Conservation (phyloP, 2,797 vertebrate species). For the Dryobates pubescens region DNA sequence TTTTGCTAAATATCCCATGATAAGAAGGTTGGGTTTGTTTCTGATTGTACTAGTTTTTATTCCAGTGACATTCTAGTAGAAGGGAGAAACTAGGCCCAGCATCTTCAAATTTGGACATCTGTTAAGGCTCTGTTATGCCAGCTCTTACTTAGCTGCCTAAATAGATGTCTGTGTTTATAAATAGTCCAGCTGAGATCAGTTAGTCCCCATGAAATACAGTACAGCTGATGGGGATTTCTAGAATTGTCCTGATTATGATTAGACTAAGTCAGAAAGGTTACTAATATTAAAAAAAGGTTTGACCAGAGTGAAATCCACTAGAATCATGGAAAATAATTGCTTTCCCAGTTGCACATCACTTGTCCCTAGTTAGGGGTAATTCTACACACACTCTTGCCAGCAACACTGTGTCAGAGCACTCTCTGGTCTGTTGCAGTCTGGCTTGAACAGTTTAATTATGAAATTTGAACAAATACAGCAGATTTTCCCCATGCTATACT, state of each 20-base stretch:
- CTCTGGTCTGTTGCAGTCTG: background rate
- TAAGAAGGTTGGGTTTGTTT: background rate
- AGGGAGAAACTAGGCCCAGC: background rate
- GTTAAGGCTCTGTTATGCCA: background rate
- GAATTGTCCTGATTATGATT: background rate
- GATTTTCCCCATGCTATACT: background rate
- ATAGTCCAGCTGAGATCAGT: background rate
- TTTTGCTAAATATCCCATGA: background rate
- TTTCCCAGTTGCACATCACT: background rate
- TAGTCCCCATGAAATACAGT: background rate
- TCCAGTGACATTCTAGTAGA: background rate
- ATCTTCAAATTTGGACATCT: background rate
- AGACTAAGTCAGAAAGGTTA: background rate
- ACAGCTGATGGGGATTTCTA: background rate
- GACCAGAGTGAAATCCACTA: background rate
- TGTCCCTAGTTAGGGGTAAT: background rate
- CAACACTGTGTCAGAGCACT: background rate
- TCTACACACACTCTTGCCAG: background rate
- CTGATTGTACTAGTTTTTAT: background rate
- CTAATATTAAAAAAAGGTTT: background rate
- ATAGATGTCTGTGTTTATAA: background rate
- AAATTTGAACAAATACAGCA: background rate
- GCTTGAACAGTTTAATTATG: background rate
- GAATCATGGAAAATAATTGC: background rate
- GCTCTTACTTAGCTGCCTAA: background rate